Base-by-base conservation (phyloP, 1,140 invertebrate species). In the Camponotus vicinus region DNA sequence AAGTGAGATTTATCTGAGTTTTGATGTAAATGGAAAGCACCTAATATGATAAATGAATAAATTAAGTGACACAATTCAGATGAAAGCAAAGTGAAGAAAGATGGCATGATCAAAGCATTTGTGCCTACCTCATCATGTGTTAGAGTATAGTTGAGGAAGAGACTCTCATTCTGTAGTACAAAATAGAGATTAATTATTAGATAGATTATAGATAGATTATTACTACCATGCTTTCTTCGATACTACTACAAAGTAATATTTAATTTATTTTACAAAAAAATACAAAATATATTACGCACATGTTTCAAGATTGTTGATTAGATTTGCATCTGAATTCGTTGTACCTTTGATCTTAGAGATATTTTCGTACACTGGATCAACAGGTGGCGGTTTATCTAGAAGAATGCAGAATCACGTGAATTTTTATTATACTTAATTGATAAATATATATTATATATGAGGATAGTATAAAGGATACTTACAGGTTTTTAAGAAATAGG, bases 401-500 rank as follows among this genome's bases (percentile, higher is more conserved):
- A 89, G 87, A 70, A 21, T 63, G 15, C 37, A 32, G n/a, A 9
- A 63, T 45, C 32, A 70, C 8, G 45, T n/a, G 15, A 64, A 2
- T 84, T 69, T 52, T 80, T 71, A 21, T 45, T 52, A 86, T 55
- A 59, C 61, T 77, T 34, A 3, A 27, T 1, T 42, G 32, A 77
- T 37, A 67, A 57, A 75, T 70, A 76, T 77, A 32, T 15, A 34
- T 9, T 34, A 49, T 49, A 49, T 27, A 27, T 45, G 37, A 70
- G 45, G 8, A 40, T 67, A 67, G 3, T 34, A 45, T 15, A 63
- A 34, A 59, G 77, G 21, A 59, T 79, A 94, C 94, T 93, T 90
- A 94, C 94, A 94, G 55, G 91, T 91, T 91, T 94, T 94, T 45
- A 92, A 87, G 42, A 92, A 94, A 63, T 93, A 94, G 6, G 93